Evolutionary conservation across 35 echinoderm and acorn worm genomes (phyloP).

Genomic region (Acanthaster planci): DNA sequence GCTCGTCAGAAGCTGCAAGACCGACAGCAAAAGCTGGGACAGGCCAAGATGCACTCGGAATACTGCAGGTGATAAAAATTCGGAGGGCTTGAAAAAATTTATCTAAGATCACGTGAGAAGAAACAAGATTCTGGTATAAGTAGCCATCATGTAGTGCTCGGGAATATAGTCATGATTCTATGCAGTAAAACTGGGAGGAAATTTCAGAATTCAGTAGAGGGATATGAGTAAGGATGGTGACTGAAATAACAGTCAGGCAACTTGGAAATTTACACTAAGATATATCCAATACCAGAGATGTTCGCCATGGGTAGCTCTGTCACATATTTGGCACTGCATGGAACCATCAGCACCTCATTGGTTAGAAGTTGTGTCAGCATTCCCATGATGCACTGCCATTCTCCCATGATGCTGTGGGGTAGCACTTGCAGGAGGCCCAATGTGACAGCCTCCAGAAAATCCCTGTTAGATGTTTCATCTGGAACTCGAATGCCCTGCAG

Average conservation of each 20-base stretch:
- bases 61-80: background rate
- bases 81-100: too few relatives aligned
- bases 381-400: constrained; percentile 27
- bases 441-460: background rate
- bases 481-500: background rate
- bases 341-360: background rate
- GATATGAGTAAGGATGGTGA: too few relatives aligned
- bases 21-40: background rate
- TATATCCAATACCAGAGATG: background rate
- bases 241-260: too few relatives aligned
- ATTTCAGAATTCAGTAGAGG: too few relatives aligned
- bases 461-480: background rate
- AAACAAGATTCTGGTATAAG: too few relatives aligned
- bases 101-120: too few relatives aligned
- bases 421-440: background rate
- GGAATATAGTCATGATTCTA: too few relatives aligned
- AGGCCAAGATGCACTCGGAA: constrained; percentile 1
- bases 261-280: background rate
- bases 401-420: constrained; percentile 16
- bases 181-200: too few relatives aligned
- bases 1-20: constrained; percentile 3
- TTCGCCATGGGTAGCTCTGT: constrained; percentile 11
- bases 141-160: too few relatives aligned
- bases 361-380: constrained; percentile 10
- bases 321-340: background rate